These are phyloP conservation scores for Drosophila tropicalis DNA, from an alignment of 1,140 invertebrate species.

Conservation along the genomic window DNA sequence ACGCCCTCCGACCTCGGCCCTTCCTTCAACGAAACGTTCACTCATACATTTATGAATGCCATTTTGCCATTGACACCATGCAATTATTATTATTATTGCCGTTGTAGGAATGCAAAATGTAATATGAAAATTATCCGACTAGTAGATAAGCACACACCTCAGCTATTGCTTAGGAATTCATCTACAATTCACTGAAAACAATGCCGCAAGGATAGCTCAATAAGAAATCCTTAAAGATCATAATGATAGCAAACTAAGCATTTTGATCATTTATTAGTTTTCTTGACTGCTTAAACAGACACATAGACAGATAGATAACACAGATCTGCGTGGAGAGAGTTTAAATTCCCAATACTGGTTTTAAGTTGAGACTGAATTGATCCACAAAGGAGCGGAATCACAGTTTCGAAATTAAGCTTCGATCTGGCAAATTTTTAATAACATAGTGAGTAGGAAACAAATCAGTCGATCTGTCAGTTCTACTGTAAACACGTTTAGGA, in stretches of 20 bases:
- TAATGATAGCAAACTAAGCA: not conserved
- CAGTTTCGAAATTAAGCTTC: no score
- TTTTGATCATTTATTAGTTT: no score
- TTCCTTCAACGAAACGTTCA: not conserved
- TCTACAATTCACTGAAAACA: not conserved
- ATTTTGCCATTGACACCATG: slow-evolving; percentile 38
- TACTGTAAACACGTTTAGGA: no score
- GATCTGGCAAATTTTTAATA: no score
- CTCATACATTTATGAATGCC: slow-evolving; percentile 15
- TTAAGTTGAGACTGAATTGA: no score
- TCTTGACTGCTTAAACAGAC: no score
- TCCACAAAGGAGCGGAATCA: no score
- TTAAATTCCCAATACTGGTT: no score
- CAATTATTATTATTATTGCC: slow-evolving; percentile 24
- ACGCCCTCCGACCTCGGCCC: not conserved
- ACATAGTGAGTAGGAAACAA: no score
- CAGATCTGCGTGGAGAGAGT: no score
- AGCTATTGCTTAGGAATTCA: not conserved
- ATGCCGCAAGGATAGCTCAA: not conserved
- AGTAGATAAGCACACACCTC: not conserved
- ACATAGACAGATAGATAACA: no score
- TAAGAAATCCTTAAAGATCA: not conserved
- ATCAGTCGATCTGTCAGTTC: not conserved
- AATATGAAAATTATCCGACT: slow-evolving; percentile 7
- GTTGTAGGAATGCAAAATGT: slow-evolving; percentile 1